Evolutionary conservation across 2,888 invertebrate genomes (phyloP).

Genomic region (Nezara viridula): DNA sequence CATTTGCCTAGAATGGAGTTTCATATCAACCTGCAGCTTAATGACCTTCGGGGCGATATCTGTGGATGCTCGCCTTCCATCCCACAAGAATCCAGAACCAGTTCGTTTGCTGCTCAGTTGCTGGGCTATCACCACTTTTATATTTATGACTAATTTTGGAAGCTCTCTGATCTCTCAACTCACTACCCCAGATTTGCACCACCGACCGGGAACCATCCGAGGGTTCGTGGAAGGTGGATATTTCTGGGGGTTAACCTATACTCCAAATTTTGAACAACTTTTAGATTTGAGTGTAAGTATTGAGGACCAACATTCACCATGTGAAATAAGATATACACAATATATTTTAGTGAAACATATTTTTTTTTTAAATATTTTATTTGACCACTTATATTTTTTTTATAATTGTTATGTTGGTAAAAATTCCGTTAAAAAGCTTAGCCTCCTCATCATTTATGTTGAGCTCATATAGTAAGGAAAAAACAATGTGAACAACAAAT

Average conservation of each 20-base stretch:
- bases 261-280: neutral
- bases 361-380: too few relatives aligned
- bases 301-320: neutral
- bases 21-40: neutral
- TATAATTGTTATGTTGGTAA: too few relatives aligned
- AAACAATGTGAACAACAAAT: too few relatives aligned
- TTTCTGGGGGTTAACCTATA: constrained; percentile 33
- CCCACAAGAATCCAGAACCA: neutral
- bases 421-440: too few relatives aligned
- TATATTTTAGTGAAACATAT: too few relatives aligned
- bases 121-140: constrained; percentile 41
- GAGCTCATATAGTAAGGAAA: too few relatives aligned
- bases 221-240: constrained; percentile 48
- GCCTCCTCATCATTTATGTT: too few relatives aligned
- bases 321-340: too few relatives aligned
- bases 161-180: constrained; percentile 53
- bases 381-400: too few relatives aligned
- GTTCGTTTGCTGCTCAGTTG: constrained; percentile 21
- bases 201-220: constrained; percentile 12
- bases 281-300: constrained; percentile 53
- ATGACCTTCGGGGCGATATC: neutral
- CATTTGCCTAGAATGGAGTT: neutral
- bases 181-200: constrained; percentile 24
- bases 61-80: neutral
- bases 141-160: neutral